Evolutionary conservation across 1,140 invertebrate genomes (phyloP).

Genomic region (Phthorimaea operculella): DNA sequence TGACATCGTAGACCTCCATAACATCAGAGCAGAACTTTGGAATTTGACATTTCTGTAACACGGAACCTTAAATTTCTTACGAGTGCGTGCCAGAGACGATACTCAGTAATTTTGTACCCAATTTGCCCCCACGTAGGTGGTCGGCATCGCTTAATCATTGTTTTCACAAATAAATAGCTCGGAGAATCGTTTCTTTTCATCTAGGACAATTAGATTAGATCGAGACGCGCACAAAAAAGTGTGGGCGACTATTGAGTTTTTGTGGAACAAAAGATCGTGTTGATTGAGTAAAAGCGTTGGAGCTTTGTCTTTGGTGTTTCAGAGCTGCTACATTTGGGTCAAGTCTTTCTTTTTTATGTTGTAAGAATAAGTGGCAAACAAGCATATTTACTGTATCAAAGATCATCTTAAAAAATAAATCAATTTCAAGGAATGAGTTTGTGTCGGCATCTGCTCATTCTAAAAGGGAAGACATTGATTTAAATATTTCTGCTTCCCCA

Average conservation of each 20-base stretch:
- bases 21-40: not conserved
- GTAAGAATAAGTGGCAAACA: not conserved
- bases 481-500: no score
- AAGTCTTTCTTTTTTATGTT: not conserved
- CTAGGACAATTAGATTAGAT: not conserved
- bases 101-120: constrained; percentile 14
- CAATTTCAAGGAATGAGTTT: no score
- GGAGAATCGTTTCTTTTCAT: constrained; percentile 2
- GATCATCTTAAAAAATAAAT: no score
- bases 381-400: no score
- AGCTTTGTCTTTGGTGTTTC: not conserved
- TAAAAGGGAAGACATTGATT: no score
- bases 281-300: not conserved
- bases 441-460: no score
- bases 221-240: not conserved
- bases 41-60: constrained; percentile 14
- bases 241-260: not conserved
- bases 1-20: no score
- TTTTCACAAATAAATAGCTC: constrained; percentile 18
- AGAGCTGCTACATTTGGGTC: not conserved
- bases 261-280: constrained; percentile 1
- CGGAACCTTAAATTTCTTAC: not conserved
- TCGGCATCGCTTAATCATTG: constrained; percentile 12
- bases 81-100: not conserved
- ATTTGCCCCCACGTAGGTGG: constrained; percentile 19